Evolutionary conservation across 2,888 invertebrate genomes (phyloP).

Genomic region (Leucania comma): DNA sequence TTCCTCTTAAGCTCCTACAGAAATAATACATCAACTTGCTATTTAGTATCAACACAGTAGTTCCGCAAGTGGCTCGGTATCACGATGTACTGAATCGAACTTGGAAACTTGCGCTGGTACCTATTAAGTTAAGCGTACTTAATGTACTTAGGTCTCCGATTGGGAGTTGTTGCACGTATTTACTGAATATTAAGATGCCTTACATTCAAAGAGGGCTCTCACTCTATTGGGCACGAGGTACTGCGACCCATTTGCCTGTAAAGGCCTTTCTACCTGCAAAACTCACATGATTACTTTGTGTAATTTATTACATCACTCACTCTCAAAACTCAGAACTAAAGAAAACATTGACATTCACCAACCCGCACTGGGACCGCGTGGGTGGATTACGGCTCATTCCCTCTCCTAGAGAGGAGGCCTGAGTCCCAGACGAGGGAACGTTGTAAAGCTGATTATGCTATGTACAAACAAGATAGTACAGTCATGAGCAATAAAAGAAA

Average conservation of each 20-base stretch:
- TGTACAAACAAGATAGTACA: not conserved
- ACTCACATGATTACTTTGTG: too few species aligned
- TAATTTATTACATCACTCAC: too few species aligned
- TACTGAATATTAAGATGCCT: not conserved
- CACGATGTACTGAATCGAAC: not conserved
- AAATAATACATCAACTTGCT: not conserved
- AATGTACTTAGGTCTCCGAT: not conserved
- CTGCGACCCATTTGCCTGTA: not conserved
- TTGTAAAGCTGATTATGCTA: too few species aligned
- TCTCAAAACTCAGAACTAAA: too few species aligned
- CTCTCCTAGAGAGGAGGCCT: too few species aligned
- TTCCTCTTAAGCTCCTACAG: not conserved
- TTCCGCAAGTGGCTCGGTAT: not conserved
- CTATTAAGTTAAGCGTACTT: slow-evolving; percentile 4
- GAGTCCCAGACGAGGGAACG: too few species aligned
- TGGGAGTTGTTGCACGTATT: not conserved
- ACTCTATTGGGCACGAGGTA: not conserved
- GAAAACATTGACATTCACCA: too few species aligned
- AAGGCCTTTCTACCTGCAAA: not conserved
- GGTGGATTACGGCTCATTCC: too few species aligned
- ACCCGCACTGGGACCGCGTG: too few species aligned
- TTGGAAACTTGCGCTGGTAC: slow-evolving; percentile 16
- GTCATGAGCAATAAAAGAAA: too few species aligned
- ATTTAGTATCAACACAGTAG: not conserved
- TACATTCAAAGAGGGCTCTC: not conserved